Percentiles rank a stretch among this genome's conserved stretches.
Conservation (phyloP, 2,888 invertebrate species). For the Drosophila picticornis region DNA sequence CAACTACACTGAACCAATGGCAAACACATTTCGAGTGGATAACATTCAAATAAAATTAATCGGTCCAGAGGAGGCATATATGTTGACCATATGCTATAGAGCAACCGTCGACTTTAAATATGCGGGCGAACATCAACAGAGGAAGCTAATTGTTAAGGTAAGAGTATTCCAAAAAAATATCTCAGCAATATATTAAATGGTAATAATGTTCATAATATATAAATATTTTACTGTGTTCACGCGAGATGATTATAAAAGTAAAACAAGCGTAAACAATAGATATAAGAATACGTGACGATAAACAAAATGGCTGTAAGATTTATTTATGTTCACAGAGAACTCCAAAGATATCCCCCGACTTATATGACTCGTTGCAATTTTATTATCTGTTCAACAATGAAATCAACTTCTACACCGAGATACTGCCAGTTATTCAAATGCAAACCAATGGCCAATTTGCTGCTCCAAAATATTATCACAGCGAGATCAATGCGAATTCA, state of each 20-base stretch:
- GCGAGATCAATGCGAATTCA: conserved; percentile 58
- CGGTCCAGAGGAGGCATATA: conserved; percentile 76
- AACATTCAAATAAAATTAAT: conserved; percentile 64
- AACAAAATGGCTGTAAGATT: neutral
- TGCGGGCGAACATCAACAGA: conserved; percentile 39
- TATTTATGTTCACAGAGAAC: conserved; percentile 75
- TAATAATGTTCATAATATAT: neutral
- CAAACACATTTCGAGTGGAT: conserved; percentile 54
- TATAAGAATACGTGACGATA: neutral
- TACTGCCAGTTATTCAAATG: conserved; percentile 75
- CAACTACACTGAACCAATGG: conserved; percentile 21
- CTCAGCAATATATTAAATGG: neutral
- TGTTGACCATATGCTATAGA: conserved; percentile 81
- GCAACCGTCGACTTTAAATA: conserved; percentile 65
- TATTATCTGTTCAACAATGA: conserved; percentile 81
- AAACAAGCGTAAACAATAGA: neutral
- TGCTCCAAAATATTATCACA: conserved; percentile 80
- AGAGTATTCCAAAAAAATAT: neutral
- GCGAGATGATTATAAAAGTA: neutral
- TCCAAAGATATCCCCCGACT: conserved; percentile 68
- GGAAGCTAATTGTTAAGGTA: conserved; percentile 81
- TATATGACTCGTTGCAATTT: conserved; percentile 76
- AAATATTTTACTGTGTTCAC: neutral
- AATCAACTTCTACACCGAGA: conserved; percentile 76
- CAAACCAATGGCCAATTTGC: conserved; percentile 52